These are phyloP conservation scores for Carposina sasakii DNA, from an alignment of 1,140 invertebrate species.

Conservation along the genomic window DNA sequence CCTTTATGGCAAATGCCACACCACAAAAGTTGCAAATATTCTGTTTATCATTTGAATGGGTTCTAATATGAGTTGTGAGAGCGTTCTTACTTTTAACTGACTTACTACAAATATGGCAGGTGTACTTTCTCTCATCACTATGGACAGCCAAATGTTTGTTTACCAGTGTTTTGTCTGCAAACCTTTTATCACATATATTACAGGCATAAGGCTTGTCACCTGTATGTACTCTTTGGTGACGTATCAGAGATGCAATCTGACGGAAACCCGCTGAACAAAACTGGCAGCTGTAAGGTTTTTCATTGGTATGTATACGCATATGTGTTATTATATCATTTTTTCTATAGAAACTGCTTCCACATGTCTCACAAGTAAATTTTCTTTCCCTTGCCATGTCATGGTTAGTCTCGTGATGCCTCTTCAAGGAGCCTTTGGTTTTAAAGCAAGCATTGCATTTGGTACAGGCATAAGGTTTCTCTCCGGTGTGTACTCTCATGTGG, in stretches of 20 bases:
- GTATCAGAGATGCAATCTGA: slow-evolving; percentile 51
- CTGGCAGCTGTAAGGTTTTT: slow-evolving; percentile 69
- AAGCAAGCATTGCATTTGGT: slow-evolving; percentile 76
- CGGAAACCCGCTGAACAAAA: slow-evolving; percentile 69
- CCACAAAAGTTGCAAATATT: slow-evolving; percentile 70
- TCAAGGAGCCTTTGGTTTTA: slow-evolving; percentile 65
- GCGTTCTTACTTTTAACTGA: slow-evolving; percentile 50
- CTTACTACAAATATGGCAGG: slow-evolving; percentile 52
- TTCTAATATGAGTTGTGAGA: slow-evolving; percentile 44
- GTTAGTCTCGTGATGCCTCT: slow-evolving; percentile 70
- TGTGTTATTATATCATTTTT: slow-evolving; percentile 64
- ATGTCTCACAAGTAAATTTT: slow-evolving; percentile 61
- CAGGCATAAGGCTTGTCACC: slow-evolving; percentile 60
- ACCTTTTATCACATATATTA: slow-evolving; percentile 53
- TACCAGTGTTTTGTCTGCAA: slow-evolving; percentile 50
- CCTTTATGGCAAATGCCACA: slow-evolving; percentile 74
- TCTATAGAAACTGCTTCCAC: slow-evolving; percentile 59
- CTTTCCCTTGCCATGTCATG: slow-evolving; percentile 47
- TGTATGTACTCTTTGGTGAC: slow-evolving; percentile 52
- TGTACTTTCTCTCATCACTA: slow-evolving; percentile 52
- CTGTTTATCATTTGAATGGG: slow-evolving; percentile 55
- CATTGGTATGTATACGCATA: slow-evolving; percentile 54
- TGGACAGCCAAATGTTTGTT: slow-evolving; percentile 69
- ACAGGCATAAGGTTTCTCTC: slow-evolving; percentile 84
- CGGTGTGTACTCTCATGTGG: slow-evolving; percentile 85